phyloP scores from a whole-genome alignment of 1,140 invertebrate species.

The Psilanteris sp. region DNA sequence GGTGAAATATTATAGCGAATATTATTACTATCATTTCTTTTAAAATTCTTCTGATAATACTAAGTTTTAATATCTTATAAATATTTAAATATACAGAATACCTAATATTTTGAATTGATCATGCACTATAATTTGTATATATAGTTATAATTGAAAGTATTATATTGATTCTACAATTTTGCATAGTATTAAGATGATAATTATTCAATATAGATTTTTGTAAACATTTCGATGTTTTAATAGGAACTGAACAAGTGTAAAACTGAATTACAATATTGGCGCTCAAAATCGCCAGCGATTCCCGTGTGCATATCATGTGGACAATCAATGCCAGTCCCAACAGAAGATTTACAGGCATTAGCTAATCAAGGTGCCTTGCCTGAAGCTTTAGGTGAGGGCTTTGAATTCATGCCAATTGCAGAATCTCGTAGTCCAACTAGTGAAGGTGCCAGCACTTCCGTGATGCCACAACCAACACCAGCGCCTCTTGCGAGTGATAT shows the following conservation, averaged over 20 bases:
- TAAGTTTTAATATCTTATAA: no score
- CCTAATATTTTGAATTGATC: no score
- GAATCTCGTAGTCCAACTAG: conserved; percentile 72
- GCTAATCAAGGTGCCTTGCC: conserved; percentile 83
- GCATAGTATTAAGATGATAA: no score
- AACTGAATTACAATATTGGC: conserved; percentile 93
- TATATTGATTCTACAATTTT: no score
- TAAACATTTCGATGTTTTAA: neutral
- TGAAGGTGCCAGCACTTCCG: conserved; percentile 56
- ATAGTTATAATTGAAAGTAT: no score
- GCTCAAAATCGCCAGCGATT: conserved; percentile 89
- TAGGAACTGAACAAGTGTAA: conserved; percentile 93
- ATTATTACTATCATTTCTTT: no score
- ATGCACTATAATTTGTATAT: no score
- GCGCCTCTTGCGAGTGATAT: conserved; percentile 66
- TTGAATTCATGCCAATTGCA: conserved; percentile 79
- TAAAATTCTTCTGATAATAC: no score
- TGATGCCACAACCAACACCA: conserved; percentile 49
- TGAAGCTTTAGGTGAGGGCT: conserved; percentile 78
- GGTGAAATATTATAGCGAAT: no score
- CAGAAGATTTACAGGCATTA: conserved; percentile 82
- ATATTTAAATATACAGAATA: no score
- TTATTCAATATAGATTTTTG: neutral
- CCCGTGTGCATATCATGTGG: conserved; percentile 82
- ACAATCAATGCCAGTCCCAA: conserved; percentile 80